Evolutionary conservation across 2,888 invertebrate genomes (phyloP).

Genomic region (Plebejus melissa): DNA sequence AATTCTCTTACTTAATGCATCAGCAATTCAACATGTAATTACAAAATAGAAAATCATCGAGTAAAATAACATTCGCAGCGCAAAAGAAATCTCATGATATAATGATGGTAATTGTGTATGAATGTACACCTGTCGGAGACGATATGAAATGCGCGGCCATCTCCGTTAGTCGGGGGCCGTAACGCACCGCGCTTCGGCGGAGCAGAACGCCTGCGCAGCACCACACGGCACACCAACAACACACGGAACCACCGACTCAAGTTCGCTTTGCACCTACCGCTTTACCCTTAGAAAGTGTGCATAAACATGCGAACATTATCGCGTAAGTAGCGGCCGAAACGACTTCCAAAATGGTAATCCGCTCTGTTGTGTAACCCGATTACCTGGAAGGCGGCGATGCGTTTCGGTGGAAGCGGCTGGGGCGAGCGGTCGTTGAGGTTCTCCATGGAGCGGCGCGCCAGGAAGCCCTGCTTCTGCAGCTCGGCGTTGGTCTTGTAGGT

Average conservation of each 20-base stretch:
- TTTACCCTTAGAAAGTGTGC: constrained; percentile 59
- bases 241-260: constrained; percentile 51
- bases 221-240: constrained; percentile 41
- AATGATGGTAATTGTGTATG: constrained; percentile 12
- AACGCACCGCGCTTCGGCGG: constrained; percentile 68
- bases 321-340: background rate
- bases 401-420: constrained; percentile 72
- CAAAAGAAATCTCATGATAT: constrained; percentile 19
- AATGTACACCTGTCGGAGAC: constrained; percentile 12
- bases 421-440: constrained; percentile 80
- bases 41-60: constrained; percentile 17
- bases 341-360: constrained; percentile 6
- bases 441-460: constrained; percentile 85
- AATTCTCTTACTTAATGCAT: constrained; percentile 3
- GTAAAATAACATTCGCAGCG: constrained; percentile 16
- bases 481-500: constrained; percentile 57
- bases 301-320: constrained; percentile 43
- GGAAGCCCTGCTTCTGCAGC: constrained; percentile 69
- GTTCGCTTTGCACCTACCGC: constrained; percentile 57
- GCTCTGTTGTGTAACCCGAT: constrained; percentile 40
- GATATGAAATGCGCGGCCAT: constrained; percentile 40
- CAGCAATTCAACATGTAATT: constrained; percentile 8
- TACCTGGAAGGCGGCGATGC: constrained; percentile 78
- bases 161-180: constrained; percentile 59
- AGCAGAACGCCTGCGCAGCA: constrained; percentile 66